phyloP scores from a whole-genome alignment of 2,113 vertebrate genomes.

The Tricholaema leucomelas region DNA sequence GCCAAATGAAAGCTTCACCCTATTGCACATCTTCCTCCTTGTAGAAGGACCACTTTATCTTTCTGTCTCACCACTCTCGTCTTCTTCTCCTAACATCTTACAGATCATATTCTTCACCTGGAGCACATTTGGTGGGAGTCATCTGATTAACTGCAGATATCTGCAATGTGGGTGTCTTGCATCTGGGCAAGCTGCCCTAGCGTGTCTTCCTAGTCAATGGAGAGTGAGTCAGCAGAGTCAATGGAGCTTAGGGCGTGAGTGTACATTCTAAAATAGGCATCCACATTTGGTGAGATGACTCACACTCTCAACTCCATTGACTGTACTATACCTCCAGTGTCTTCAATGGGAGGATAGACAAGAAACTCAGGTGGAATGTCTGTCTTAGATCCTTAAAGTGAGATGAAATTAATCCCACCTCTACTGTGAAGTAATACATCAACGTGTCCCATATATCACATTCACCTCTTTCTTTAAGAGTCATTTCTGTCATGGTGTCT shows the following conservation, averaged over 20 bases:
- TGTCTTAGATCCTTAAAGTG: neutral
- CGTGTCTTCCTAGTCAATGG: conserved; percentile 7
- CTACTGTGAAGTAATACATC: neutral
- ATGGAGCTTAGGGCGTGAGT: neutral
- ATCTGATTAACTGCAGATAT: neutral
- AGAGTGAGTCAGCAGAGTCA: conserved; percentile 48
- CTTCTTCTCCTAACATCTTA: neutral
- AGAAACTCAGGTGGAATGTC: neutral
- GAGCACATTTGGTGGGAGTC: neutral
- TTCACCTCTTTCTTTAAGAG: neutral
- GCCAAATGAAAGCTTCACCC: neutral
- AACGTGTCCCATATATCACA: neutral
- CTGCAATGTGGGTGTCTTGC: neutral
- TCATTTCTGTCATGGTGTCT: neutral
- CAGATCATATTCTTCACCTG: neutral
- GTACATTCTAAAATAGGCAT: conserved; percentile 14
- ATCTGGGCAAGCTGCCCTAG: neutral
- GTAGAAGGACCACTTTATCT: neutral
- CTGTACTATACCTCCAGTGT: neutral
- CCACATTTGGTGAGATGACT: conserved; percentile 28
- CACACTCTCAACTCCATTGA: neutral
- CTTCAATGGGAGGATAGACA: neutral
- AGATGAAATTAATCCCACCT: neutral
- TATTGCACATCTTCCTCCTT: neutral
- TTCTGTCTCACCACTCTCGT: neutral